These are phyloP conservation scores for Amblyjoppa proteus DNA, from an alignment of 2,888 invertebrate species.

Conservation along the genomic window DNA sequence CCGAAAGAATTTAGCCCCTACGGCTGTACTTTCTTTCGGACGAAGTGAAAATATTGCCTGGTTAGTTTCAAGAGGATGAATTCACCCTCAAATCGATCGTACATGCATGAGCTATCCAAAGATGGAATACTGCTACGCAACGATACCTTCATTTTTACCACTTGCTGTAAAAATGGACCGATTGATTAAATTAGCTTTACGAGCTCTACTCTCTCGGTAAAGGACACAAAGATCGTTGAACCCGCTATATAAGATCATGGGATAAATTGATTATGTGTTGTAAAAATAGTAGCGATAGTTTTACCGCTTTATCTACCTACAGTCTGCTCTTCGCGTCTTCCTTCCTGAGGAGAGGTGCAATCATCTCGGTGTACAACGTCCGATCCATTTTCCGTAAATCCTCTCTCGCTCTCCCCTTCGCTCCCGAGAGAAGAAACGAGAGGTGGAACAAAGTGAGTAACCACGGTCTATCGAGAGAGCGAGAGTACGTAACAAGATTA, in stretches of 20 bases:
- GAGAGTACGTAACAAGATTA: conserved; percentile 34
- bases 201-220: neutral
- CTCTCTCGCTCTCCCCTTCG: conserved; percentile 21
- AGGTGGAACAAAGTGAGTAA: neutral
- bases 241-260: conserved; percentile 8
- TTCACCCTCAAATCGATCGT: neutral
- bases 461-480: conserved; percentile 7
- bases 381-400: conserved; percentile 57
- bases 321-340: neutral
- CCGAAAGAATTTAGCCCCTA: neutral
- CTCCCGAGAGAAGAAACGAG: conserved; percentile 8
- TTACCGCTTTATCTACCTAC: neutral
- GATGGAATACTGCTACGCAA: neutral
- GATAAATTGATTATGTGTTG: conserved; percentile 46
- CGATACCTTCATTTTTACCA: neutral
- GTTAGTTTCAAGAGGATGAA: neutral
- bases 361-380: conserved; percentile 44
- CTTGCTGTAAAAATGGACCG: neutral
- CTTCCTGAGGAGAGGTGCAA: conserved; percentile 16
- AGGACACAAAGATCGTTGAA: neutral
- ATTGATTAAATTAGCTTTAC: neutral
- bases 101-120: neutral
- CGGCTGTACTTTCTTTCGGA: neutral
- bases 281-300: conserved; percentile 35
- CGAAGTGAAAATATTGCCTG: neutral